phyloP scores from a whole-genome alignment of 1,140 invertebrate genomes.

The Dendroctonus ponderosae region DNA sequence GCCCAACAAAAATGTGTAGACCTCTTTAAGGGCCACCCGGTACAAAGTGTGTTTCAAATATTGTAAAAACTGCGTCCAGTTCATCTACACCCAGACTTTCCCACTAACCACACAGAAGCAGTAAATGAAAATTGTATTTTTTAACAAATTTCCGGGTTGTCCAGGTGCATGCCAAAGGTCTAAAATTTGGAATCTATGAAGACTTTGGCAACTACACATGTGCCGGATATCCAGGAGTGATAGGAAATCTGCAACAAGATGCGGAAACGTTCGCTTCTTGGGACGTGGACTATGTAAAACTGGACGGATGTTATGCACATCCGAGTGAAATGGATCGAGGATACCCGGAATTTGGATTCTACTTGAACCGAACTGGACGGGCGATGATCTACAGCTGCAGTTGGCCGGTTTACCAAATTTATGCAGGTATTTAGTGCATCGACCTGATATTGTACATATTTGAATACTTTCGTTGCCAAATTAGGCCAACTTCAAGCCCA shows the following conservation, averaged over 20 bases:
- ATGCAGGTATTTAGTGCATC: slow-evolving; percentile 53
- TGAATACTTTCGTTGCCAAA: too few species aligned
- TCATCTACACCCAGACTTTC: too few species aligned
- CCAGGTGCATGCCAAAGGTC: slow-evolving; percentile 87
- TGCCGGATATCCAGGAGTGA: slow-evolving; percentile 90
- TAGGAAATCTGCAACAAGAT: slow-evolving; percentile 82
- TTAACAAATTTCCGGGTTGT: slow-evolving; percentile 10
- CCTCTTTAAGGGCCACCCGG: too few species aligned
- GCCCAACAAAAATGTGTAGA: too few species aligned
- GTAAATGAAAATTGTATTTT: too few species aligned
- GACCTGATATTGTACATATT: neutral
- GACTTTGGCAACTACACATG: slow-evolving; percentile 96
- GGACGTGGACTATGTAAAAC: slow-evolving; percentile 95
- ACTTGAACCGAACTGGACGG: slow-evolving; percentile 83
- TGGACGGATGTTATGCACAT: slow-evolving; percentile 92
- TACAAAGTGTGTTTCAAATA: too few species aligned
- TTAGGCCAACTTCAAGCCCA: too few species aligned
- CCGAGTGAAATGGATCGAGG: slow-evolving; percentile 80
- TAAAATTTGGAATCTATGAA: slow-evolving; percentile 97
- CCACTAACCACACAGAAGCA: too few species aligned
- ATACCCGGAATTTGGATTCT: slow-evolving; percentile 87
- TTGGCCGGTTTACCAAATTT: slow-evolving; percentile 95
- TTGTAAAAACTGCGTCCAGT: too few species aligned
- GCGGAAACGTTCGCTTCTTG: slow-evolving; percentile 92
- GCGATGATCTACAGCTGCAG: slow-evolving; percentile 97